Percentiles rank a stretch among this genome's conserved stretches.
Evolutionary conservation across 2,113 vertebrate genomes (phyloP).

Genomic region (Calyptommatus sinebrachiatus): DNA sequence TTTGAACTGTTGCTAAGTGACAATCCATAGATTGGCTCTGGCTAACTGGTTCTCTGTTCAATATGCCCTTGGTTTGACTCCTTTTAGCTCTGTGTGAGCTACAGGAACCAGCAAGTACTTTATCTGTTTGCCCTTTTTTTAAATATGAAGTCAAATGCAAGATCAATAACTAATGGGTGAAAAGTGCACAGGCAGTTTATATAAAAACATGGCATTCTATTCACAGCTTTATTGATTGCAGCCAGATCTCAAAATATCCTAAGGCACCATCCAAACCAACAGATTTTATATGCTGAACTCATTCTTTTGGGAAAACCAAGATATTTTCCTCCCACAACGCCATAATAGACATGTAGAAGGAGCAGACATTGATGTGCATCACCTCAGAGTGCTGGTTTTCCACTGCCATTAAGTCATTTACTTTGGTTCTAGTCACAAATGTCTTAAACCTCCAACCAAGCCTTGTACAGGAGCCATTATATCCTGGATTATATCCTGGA

Average conservation of each 20-base stretch:
- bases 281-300: background rate
- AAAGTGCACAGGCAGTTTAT: background rate
- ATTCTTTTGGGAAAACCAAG: background rate
- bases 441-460: no score
- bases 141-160: background rate
- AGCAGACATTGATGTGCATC: no score
- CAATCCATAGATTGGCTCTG: background rate
- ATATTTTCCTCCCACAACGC: background rate
- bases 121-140: background rate
- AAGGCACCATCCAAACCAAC: background rate
- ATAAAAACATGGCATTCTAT: background rate
- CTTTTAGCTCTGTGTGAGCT: background rate
- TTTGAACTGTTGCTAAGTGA: constrained; percentile 21
- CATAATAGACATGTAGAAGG: no score
- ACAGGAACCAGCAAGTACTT: background rate
- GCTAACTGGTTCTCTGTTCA: background rate
- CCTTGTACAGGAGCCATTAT: no score
- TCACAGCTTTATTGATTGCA: background rate
- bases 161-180: constrained; percentile 8
- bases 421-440: no score
- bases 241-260: background rate
- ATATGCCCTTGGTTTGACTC: constrained; percentile 23
- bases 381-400: no score
- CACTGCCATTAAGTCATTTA: no score
- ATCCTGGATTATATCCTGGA: no score